These are phyloP conservation scores for Brachystomella parvula DNA, from an alignment of 1,140 invertebrate genomes.

Conservation along the genomic window DNA sequence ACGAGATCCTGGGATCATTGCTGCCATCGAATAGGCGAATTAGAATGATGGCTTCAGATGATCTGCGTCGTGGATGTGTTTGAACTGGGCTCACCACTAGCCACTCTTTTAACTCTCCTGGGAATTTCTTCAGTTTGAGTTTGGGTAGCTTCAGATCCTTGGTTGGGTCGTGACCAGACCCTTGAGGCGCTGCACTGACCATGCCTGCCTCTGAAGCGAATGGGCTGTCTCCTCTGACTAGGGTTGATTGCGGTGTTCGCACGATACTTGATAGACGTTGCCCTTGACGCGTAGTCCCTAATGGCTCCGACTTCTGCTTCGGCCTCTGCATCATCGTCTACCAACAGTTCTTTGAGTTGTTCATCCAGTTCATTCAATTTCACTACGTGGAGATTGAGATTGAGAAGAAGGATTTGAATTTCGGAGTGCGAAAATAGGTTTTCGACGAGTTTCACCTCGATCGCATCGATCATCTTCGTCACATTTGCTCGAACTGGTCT, in stretches of 20 bases:
- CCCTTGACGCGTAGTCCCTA: neutral
- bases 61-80: slow-evolving; percentile 40
- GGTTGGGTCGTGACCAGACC: neutral
- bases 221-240: too few species aligned
- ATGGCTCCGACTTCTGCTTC: neutral
- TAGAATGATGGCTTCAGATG: slow-evolving; percentile 38
- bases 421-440: neutral
- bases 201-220: neutral
- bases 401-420: neutral
- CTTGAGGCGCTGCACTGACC: neutral
- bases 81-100: slow-evolving; percentile 42
- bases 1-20: slow-evolving; percentile 24
- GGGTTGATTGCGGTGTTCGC: neutral
- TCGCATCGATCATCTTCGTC: neutral
- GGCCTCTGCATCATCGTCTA: neutral
- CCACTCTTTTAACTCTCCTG: slow-evolving; percentile 41
- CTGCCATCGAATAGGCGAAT: slow-evolving; percentile 35
- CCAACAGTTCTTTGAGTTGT: too few species aligned
- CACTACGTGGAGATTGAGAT: neutral
- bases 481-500: neutral
- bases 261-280: neutral
- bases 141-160: slow-evolving; percentile 40
- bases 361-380: neutral
- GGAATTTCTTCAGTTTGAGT: slow-evolving; percentile 40
- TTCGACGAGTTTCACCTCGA: neutral